phyloP scores from a whole-genome alignment of 2,113 vertebrate species.

The Poeciliopsis occidentalis region DNA sequence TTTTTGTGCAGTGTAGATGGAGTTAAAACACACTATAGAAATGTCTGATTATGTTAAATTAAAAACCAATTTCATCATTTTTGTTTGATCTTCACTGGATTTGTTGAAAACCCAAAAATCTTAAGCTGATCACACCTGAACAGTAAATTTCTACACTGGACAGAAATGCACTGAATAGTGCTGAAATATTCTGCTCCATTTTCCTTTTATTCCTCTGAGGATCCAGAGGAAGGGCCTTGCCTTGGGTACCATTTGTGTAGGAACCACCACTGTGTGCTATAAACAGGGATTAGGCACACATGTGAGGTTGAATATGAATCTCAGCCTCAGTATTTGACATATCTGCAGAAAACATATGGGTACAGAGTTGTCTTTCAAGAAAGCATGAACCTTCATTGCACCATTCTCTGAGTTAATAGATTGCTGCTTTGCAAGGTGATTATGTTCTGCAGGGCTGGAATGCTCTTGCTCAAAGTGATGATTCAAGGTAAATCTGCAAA shows the following conservation, averaged over 20 bases:
- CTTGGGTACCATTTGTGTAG: neutral
- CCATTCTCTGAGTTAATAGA: slow-evolving; percentile 36
- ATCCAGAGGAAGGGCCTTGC: neutral
- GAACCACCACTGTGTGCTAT: slow-evolving; percentile 14
- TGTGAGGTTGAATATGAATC: slow-evolving; percentile 60
- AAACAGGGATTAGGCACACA: slow-evolving; percentile 62
- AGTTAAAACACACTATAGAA: neutral
- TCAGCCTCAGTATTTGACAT: slow-evolving; percentile 46
- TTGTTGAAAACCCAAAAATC: neutral
- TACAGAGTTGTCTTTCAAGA: slow-evolving; percentile 31
- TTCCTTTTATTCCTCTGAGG: neutral
- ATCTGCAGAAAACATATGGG: slow-evolving; percentile 53
- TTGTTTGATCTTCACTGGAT: neutral
- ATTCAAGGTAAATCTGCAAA: slow-evolving; percentile 57
- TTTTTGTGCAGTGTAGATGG: neutral
- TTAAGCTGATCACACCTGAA: neutral
- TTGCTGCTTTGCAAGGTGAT: slow-evolving; percentile 36
- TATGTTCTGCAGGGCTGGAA: slow-evolving; percentile 55
- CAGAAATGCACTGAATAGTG: neutral
- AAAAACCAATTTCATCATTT: neutral
- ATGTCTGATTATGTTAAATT: neutral
- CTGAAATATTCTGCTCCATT: neutral
- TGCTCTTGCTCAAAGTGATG: slow-evolving; percentile 53
- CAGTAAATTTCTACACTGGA: neutral
- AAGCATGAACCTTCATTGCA: slow-evolving; percentile 43